Evolutionary conservation across 2,113 vertebrate genomes (phyloP).

Genomic region (Apeltes quadracus): DNA sequence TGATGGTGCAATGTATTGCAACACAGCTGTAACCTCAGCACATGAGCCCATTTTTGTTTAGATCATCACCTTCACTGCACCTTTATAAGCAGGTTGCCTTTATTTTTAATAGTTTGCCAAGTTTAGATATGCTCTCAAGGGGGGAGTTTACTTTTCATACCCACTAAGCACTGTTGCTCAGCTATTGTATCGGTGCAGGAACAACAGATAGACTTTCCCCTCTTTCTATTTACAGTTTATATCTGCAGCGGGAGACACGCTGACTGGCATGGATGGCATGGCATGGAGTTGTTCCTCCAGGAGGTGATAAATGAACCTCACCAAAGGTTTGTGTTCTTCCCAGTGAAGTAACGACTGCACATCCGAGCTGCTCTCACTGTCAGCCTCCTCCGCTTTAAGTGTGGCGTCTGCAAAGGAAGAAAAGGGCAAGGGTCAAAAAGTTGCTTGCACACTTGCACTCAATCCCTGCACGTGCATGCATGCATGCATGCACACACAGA

Average conservation of each 20-base stretch:
- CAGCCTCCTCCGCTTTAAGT: constrained; percentile 37
- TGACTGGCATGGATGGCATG: not conserved
- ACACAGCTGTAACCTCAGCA: constrained; percentile 18
- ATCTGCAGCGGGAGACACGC: not conserved
- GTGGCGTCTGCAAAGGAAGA: constrained; percentile 6
- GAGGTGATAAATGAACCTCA: constrained; percentile 55
- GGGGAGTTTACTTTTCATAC: no score
- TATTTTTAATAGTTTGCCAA: constrained; percentile 52
- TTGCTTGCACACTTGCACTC: not conserved
- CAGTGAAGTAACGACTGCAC: constrained; percentile 20
- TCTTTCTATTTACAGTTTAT: not conserved
- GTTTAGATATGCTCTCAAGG: constrained; percentile 38
- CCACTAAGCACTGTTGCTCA: constrained; percentile 2
- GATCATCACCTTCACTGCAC: constrained; percentile 34
- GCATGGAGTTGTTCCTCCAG: not conserved
- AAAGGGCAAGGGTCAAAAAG: not conserved
- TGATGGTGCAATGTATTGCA: constrained; percentile 37
- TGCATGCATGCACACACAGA: not conserved
- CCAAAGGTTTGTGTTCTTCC: constrained; percentile 64
- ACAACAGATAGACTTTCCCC: not conserved
- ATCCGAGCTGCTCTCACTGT: constrained; percentile 32
- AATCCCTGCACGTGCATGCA: not conserved
- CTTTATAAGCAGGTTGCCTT: constrained; percentile 30
- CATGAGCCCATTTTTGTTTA: constrained; percentile 24
- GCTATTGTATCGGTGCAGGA: constrained; percentile 4